phyloP scores from a whole-genome alignment of 2,888 invertebrate species.

The Campaea margaritaria region DNA sequence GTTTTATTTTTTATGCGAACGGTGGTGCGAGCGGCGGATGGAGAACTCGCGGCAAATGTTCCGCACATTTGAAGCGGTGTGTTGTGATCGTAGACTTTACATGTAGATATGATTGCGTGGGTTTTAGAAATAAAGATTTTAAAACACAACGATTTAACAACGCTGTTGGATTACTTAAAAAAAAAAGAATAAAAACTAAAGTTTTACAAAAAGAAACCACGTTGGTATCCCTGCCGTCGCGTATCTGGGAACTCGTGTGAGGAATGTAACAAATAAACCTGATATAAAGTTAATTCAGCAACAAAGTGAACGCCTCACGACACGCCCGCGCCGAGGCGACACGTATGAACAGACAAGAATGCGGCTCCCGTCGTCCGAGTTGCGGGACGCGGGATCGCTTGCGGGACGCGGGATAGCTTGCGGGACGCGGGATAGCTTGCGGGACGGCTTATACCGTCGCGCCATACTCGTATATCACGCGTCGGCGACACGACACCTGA shows the following conservation, averaged over 20 bases:
- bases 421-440: neutral
- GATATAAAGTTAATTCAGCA: constrained; percentile 12
- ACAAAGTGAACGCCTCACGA: constrained; percentile 1
- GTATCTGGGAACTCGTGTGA: neutral
- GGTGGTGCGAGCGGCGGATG: constrained; percentile 2
- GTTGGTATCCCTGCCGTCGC: neutral
- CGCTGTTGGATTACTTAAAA: no score
- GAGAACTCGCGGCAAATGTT: neutral
- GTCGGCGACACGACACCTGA: constrained; percentile 20
- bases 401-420: neutral
- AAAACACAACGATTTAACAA: no score
- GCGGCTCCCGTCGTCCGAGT: neutral
- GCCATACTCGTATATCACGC: constrained; percentile 23
- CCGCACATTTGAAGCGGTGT: no score
- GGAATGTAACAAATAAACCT: neutral
- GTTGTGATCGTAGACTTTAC: no score
- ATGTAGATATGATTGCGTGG: no score
- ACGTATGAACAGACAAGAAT: constrained; percentile 11
- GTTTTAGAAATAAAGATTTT: no score
- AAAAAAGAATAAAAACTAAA: no score
- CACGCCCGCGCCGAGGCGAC: neutral
- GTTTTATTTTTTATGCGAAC: constrained; percentile 24
- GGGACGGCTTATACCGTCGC: constrained; percentile 1
- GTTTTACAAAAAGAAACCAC: neutral
- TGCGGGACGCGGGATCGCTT: neutral